Percentiles rank a stretch among this genome's conserved stretches.
These are phyloP conservation scores for Papilio demoleus DNA, from an alignment of 2,888 invertebrate species.

Conservation along the genomic window DNA sequence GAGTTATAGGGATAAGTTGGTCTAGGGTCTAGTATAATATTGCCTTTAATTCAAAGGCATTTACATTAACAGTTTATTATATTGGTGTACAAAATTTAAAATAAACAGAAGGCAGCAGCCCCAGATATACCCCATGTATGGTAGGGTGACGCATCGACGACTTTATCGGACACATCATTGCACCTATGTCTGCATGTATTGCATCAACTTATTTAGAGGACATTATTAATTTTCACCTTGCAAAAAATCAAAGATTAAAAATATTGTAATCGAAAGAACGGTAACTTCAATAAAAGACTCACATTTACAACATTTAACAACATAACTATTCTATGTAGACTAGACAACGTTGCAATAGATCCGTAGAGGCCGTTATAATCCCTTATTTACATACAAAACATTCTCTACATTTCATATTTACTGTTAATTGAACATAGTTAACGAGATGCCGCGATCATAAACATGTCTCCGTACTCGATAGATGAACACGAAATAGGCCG, in stretches of 20 bases:
- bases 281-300: too few species aligned
- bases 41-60: too few species aligned
- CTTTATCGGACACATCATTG: constrained; percentile 46
- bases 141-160: constrained; percentile 43
- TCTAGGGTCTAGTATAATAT: not conserved
- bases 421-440: constrained; percentile 53
- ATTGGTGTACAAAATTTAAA: not conserved
- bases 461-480: constrained; percentile 39
- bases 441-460: constrained; percentile 46
- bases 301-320: too few species aligned
- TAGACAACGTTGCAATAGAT: too few species aligned
- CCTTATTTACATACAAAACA: too few species aligned
- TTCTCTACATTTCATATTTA: not conserved
- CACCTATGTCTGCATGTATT: constrained; percentile 43
- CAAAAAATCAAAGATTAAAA: not conserved
- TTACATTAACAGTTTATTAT: too few species aligned
- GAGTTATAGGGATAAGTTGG: not conserved
- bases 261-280: not conserved
- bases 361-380: too few species aligned
- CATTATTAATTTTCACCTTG: not conserved
- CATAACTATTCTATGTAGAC: too few species aligned
- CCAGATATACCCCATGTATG: constrained; percentile 31
- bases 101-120: not conserved
- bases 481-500: constrained; percentile 45
- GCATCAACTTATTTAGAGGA: not conserved